These are phyloP conservation scores for Vanessa tameamea DNA, from an alignment of 1,140 invertebrate genomes.

Conservation along the genomic window DNA sequence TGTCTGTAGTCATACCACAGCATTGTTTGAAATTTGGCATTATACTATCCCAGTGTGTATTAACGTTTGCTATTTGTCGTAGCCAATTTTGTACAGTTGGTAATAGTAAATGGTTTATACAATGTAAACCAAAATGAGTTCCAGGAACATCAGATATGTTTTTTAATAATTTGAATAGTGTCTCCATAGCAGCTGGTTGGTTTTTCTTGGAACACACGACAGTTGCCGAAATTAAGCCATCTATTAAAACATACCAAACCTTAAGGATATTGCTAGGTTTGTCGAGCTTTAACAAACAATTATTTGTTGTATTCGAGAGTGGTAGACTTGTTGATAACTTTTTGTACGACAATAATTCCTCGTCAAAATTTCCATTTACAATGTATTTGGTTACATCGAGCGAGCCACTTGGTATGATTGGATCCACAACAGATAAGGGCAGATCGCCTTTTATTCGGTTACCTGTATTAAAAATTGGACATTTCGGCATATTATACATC, in stretches of 20 bases:
- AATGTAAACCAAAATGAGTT: constrained; percentile 92
- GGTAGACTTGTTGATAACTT: constrained; percentile 82
- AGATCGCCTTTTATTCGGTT: constrained; percentile 91
- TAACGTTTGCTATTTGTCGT: constrained; percentile 86
- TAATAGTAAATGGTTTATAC: constrained; percentile 93
- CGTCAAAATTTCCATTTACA: constrained; percentile 71
- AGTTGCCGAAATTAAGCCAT: constrained; percentile 91
- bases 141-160: constrained; percentile 89
- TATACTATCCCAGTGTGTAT: constrained; percentile 86
- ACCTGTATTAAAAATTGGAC: constrained; percentile 94
- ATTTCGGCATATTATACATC: constrained; percentile 97
- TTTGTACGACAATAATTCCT: constrained; percentile 82
- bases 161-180: constrained; percentile 90
- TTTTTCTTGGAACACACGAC: constrained; percentile 90
- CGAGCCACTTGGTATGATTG: constrained; percentile 87
- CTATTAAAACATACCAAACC: constrained; percentile 95
- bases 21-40: constrained; percentile 96
- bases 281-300: constrained; percentile 86
- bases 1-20: constrained; percentile 93
- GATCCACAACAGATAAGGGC: constrained; percentile 89
- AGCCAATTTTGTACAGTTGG: constrained; percentile 95
- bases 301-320: constrained; percentile 81
- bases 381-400: constrained; percentile 79
- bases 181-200: constrained; percentile 92
- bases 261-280: constrained; percentile 91